Conservation (phyloP, 2,797 vertebrate genomes). For the Mus caroli region DNA sequence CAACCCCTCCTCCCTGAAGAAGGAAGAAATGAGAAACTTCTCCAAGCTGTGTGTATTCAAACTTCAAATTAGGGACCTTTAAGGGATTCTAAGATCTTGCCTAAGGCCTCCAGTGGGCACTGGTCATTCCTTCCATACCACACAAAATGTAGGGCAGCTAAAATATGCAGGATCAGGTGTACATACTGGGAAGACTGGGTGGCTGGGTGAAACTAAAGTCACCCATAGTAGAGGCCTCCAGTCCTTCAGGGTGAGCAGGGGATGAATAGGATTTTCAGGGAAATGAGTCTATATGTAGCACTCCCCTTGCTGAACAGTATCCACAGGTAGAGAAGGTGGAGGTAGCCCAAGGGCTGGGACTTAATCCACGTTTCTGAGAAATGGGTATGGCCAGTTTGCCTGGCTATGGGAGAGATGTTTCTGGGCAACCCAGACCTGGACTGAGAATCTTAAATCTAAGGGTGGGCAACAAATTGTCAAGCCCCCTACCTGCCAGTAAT, state of each 20-base stretch:
- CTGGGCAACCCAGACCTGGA: background rate
- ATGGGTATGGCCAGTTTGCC: background rate
- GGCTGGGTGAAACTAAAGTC: background rate
- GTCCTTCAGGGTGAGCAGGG: background rate
- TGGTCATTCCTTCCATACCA: fast-evolving
- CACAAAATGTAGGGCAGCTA: background rate
- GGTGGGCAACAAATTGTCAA: background rate
- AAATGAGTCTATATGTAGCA: background rate
- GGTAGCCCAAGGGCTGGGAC: too few relatives aligned
- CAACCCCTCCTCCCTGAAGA: too few relatives aligned
- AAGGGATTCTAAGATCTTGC: background rate
- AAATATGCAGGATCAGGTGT: background rate
- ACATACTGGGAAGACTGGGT: background rate
- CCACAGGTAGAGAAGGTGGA: background rate
- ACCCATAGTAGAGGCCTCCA: background rate
- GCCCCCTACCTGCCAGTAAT: background rate
- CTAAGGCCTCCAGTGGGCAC: background rate
- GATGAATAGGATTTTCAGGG: background rate
- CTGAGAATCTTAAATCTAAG: background rate
- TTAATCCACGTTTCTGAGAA: background rate
- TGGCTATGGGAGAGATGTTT: background rate
- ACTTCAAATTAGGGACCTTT: background rate
- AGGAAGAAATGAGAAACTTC: background rate
- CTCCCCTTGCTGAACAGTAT: background rate
- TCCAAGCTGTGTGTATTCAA: background rate